Evolutionary conservation across 2,113 vertebrate genomes (phyloP), one percentile per base, ranked within the genome.

Genomic region (human): DNA sequence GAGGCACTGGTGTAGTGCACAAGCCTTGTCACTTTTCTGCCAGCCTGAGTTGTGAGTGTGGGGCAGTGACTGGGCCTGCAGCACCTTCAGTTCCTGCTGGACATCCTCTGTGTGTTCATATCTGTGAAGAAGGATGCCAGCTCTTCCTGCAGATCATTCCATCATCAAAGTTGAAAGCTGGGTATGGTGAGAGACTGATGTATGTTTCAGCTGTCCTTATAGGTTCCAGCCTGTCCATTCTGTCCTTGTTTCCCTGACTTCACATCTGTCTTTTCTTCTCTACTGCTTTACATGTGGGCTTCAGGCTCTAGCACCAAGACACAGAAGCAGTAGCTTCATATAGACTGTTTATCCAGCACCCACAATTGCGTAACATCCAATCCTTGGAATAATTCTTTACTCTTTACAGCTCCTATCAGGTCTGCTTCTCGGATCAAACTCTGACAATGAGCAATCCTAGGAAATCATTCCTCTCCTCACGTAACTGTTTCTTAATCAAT

Each of bases 11-110:
- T 48, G 48, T 22, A 59, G 40, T 11, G 72, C 32, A 70, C 43
- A 52, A 0, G 8, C 0, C 3, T 43, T 10, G 32, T 2, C 35
- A 23, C 10, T 57, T 27, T 38, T 73, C 16, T 50, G 12, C 12
- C 35, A 35, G 50, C n/a, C 52, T 45, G 23, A 16, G 22, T 55
- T 76, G 12, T 48, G 17, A 23, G 23, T 6, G 22, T 70, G 55
- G 16, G 12, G 2, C 12, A 23, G n/a, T 18, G n/a, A 22, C 22
- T 16, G 16, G 32, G 9, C 3, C 25, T 48, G 20, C 1, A 43
- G 40, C n/a, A 76, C 22, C 35, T 32, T 45, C 32, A 14, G 7
- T 81, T 94, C 30, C 55, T 82, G 40, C 17, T 35, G 30, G 25
- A 20, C 27, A 40, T 0, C 18, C 4, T 3, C 13, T 14, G 18